phyloP scores from a whole-genome alignment of 2,888 invertebrate genomes.

The Theretra japonica region DNA sequence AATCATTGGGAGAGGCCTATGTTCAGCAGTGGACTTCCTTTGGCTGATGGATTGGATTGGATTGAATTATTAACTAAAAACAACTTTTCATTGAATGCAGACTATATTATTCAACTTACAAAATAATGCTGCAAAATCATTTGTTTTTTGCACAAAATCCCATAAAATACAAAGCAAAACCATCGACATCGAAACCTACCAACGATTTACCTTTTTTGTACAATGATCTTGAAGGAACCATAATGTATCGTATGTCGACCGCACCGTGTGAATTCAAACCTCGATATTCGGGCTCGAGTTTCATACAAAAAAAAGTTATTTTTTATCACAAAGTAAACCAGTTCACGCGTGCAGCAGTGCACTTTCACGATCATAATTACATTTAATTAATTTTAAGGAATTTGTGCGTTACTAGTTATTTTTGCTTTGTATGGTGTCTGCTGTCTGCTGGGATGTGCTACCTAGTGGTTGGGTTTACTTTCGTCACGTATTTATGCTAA shows the following conservation, averaged over 20 bases:
- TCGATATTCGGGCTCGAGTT: constrained; percentile 52
- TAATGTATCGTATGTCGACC: constrained; percentile 53
- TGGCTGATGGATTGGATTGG: too few relatives aligned
- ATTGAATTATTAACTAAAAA: too few relatives aligned
- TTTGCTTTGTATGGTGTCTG: too few relatives aligned
- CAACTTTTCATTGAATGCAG: too few relatives aligned
- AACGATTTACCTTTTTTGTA: constrained; percentile 20
- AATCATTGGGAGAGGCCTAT: too few relatives aligned
- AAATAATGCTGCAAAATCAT: too few relatives aligned
- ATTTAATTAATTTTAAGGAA: background rate
- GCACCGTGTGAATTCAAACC: constrained; percentile 48
- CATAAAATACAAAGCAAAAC: background rate
- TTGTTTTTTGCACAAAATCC: too few relatives aligned
- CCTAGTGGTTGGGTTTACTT: too few relatives aligned
- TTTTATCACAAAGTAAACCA: constrained; percentile 33
- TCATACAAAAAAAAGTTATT: constrained; percentile 48
- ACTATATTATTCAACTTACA: too few relatives aligned
- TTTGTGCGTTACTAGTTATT: background rate
- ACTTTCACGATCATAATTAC: constrained; percentile 7
- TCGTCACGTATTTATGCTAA: too few relatives aligned
- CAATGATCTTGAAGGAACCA: constrained; percentile 43
- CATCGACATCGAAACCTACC: constrained; percentile 7
- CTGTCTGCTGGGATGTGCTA: too few relatives aligned
- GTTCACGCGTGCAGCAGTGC: background rate
- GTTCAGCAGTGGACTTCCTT: too few relatives aligned